Conservation (phyloP, 2,113 vertebrate genomes). For the Spea bombifrons region DNA sequence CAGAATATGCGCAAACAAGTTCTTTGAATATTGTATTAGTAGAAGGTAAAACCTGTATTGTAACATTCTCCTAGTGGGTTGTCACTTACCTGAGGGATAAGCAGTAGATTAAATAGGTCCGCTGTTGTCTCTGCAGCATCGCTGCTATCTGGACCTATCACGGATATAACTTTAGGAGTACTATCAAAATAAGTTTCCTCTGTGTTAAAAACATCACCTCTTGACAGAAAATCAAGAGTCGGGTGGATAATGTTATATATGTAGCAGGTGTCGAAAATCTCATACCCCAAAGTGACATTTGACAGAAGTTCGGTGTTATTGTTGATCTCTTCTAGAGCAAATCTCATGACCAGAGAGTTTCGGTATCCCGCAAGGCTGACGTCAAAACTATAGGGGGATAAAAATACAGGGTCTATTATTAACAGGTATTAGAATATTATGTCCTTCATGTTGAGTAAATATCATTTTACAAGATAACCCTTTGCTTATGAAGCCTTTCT, state of each 20-base stretch:
- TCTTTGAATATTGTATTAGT: no score
- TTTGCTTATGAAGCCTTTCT: no score
- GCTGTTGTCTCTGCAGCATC: constrained; percentile 63
- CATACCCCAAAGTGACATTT: constrained; percentile 71
- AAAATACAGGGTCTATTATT: not conserved
- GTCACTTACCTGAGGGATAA: constrained; percentile 71
- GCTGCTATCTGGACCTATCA: constrained; percentile 78
- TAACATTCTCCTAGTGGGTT: no score
- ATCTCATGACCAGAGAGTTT: constrained; percentile 75
- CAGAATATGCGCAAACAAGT: not conserved
- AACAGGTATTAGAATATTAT: no score
- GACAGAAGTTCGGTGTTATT: constrained; percentile 68
- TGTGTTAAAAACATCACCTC: constrained; percentile 22
- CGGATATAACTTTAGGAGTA: constrained; percentile 54
- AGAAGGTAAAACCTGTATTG: no score
- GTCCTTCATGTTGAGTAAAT: no score
- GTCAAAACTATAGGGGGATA: not conserved
- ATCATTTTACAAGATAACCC: no score
- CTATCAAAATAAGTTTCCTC: constrained; percentile 33
- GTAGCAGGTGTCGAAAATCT: constrained; percentile 73
- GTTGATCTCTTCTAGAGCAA: constrained; percentile 78
- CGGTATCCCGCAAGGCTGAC: constrained; percentile 60
- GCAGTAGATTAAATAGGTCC: constrained; percentile 65
- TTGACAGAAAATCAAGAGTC: constrained; percentile 64
- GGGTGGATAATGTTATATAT: constrained; percentile 63